Evolutionary conservation across 2,797 vertebrate species (phyloP).

Genomic region (Silurus lanzhouensis): DNA sequence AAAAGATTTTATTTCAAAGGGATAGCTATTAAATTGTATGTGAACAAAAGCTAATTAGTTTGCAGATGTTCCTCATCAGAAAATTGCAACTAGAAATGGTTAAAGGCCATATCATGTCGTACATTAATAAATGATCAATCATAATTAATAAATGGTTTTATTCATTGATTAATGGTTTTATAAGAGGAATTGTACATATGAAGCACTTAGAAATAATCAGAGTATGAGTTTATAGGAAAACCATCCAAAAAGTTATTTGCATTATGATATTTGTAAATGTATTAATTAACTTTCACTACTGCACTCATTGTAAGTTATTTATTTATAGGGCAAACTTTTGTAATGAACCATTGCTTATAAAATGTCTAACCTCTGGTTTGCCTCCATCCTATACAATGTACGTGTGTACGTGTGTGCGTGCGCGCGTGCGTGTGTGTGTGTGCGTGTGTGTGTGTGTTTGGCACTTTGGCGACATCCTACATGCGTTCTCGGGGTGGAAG

Average conservation of each 20-base stretch:
- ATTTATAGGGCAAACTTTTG: neutral
- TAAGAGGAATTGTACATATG: neutral
- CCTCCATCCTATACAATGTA: neutral
- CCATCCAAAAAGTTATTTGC: neutral
- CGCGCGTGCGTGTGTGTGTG: neutral
- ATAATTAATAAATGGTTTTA: too few species aligned
- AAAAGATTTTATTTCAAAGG: too few species aligned
- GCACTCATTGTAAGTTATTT: neutral
- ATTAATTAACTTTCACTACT: neutral
- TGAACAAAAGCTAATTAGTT: neutral
- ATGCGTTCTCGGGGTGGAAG: constrained; percentile 46
- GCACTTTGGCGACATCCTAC: constrained; percentile 37
- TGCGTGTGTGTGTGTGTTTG: neutral
- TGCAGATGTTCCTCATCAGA: neutral
- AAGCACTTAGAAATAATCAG: too few species aligned
- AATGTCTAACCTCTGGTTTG: neutral
- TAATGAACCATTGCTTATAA: neutral
- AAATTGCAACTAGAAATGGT: neutral
- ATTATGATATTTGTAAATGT: neutral
- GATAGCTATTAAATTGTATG: neutral
- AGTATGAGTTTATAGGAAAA: neutral
- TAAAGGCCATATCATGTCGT: neutral
- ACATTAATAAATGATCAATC: neutral
- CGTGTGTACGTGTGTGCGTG: neutral
- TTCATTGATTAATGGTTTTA: neutral